Base-by-base conservation (phyloP, 2,888 invertebrate species). In the Cordilura impudica region DNA sequence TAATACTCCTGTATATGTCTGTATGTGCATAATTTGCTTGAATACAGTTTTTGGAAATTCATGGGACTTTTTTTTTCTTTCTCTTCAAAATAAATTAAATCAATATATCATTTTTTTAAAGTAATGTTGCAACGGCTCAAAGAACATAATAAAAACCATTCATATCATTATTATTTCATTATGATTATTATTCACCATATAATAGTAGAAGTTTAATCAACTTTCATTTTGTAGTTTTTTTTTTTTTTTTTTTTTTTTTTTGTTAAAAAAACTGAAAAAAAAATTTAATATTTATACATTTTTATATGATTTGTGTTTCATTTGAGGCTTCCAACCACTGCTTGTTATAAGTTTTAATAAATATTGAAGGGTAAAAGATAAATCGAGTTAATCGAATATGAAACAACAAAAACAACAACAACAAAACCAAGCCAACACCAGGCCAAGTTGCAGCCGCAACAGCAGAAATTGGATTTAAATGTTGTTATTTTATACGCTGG, bases 401-500 rank as follows among this genome's bases (percentile, higher is more conserved):
- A 71, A 71, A 43, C 31, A 47, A 18, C 1, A 60, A 23, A 47
- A 12, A 51, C 47, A 72, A 60, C 19, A 49, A 12, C 35, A 39
- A 31, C 35, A 66, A n/a, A 39, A 49, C 3, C 8, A 39, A 21
- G 45, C 10, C 6, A 49, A 69, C 54, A 67, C 66, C 60, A 60
- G 53, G 29, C 67, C 63, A 18, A 78, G 18, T 69, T 56, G 8
- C 47, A 19, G 53, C 58, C 35, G 10, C n/a, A 49, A 65, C 47
- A 49, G 19, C 21, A 58, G 45, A 76, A 71, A 77, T 63, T 66
- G 69, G 63, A 49, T 75, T 71, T 66, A 79, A 71, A 75, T 71
- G 70, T 61, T 74, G 53, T 84, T 82, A 83, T 84, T 85, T 84
- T 83, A 78, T 82, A 81, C 83, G 81, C 82, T 84, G 84, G 81